Evolutionary conservation across 2,888 invertebrate genomes (phyloP), one percentile per base, ranked within the genome.

Genomic region (Ypsolopha scabrella): DNA sequence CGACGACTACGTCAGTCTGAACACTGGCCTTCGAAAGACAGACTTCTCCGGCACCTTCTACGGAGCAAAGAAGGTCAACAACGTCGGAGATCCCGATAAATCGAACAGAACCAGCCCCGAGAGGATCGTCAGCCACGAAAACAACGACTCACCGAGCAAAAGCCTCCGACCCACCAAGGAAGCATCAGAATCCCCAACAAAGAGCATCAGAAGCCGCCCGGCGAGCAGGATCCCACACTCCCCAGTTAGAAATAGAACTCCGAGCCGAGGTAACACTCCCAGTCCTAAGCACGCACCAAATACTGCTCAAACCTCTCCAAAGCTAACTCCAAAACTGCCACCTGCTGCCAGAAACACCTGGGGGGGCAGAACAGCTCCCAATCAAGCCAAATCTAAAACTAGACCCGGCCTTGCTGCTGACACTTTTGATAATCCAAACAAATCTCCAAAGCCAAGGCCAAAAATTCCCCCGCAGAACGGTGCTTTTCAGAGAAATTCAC

Each of bases 21-120:
- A 89, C 62, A 90, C 92, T 1, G 93, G 93, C 6, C 79, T 93
- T 2, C 88, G 92, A 14, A 92, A 91, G 75, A 93, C 92, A 0
- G 90, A 91, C 70, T 90, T 90, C 78, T 87, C 89, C 11, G 88
- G 90, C 70, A 87, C 90, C 60, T 86, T 91, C 69, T 88, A 89
- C 76, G 78, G 87, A 41, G 77, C 87, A 53, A 87, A 89, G 62
- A 85, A 88, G 60, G 68, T 78, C 50, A 69, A 73, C 62, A 71
- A 75, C 50, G 63, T 72, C 36, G 81, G 24, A 75, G 41, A 53
- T 48, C 47, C 52, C 37, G 79, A 83, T 55, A 80, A 80, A 58
- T 80, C 80, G 37, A 76, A 69, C 58, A 62, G 81, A 43, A 73
- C 75, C 55, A 86, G 87, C 58, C 79, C 82, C 1, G 82, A 87